These are phyloP conservation scores for Lomographa bimaculata DNA, from an alignment of 2,888 invertebrate genomes.

Conservation along the genomic window DNA sequence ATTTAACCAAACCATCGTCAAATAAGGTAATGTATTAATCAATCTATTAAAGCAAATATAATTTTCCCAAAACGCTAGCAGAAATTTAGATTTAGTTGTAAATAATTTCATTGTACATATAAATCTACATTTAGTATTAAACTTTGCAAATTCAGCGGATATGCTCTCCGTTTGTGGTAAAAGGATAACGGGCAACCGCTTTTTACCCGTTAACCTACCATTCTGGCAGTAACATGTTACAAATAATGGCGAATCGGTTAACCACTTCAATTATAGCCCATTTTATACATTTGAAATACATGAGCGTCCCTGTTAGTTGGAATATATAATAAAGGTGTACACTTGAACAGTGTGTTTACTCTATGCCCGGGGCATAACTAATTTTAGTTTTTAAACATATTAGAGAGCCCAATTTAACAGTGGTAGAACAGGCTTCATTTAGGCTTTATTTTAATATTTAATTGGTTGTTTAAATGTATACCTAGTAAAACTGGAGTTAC, in stretches of 20 bases:
- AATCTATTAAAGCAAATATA: too few species aligned
- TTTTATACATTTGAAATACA: constrained; percentile 35
- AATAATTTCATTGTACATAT: too few species aligned
- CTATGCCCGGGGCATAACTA: constrained; percentile 14
- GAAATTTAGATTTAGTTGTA: too few species aligned
- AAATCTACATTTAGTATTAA: too few species aligned
- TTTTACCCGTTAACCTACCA: constrained; percentile 16
- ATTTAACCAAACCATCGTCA: too few species aligned
- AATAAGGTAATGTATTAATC: too few species aligned
- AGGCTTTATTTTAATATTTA: constrained; percentile 15
- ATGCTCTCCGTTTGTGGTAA: constrained; percentile 28
- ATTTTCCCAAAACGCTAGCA: too few species aligned
- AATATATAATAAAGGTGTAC: constrained; percentile 34
- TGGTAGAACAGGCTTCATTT: constrained; percentile 9
- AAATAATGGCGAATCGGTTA: constrained; percentile 35
- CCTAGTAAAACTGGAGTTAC: too few species aligned
- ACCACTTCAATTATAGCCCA: constrained; percentile 37
- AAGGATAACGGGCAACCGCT: constrained; percentile 13
- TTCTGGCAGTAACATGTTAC: constrained; percentile 27
- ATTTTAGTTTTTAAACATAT: constrained; percentile 25
- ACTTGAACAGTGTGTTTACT: constrained; percentile 22
- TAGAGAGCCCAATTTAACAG: constrained; percentile 20
- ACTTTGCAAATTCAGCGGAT: constrained; percentile 15
- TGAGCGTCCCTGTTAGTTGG: constrained; percentile 30
- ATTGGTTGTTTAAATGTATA: constrained; percentile 17